Base-by-base conservation (phyloP, 2,888 invertebrate genomes). In the Acanthacorydalis orientalis region DNA sequence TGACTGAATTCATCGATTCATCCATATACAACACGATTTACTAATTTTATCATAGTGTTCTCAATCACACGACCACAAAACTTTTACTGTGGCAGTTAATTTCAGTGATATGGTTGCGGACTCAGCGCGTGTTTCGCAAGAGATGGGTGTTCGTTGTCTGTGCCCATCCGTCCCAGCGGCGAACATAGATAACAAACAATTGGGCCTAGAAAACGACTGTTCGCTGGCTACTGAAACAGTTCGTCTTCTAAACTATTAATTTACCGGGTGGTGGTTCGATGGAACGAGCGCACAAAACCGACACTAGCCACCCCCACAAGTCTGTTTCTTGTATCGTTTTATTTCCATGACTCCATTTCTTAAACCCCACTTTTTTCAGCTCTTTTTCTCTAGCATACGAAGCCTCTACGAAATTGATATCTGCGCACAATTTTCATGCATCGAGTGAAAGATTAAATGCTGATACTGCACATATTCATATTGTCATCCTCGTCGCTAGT, bases 301-400 rank as follows among this genome's bases (percentile, higher is more conserved):
- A 35, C 37, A 37, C 37, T 23, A 23, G 23, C 23, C 23, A 23
- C 37, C n/a, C 14, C 37, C 37, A 9, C 37, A n/a, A 37, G 12
- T 37, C 12, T 7, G 37, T 12, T 37, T 14, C 42, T 42, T 42
- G 42, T 42, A 42, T 42, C 31, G 31, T 42, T 42, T 42, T 42
- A 42, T 42, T 42, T 42, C 42, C 16, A 23, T 42, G 42, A 42
- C 31, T 42, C 42, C 23, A 42, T 42, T 42, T 42, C 42, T 31
- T 42, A 42, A 42, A 31, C 16, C 16, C 42, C 42, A 37, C n/a
- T 14, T 14, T 37, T 37, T 37, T 37, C 37, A 37, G 23, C 31
- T n/a, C 37, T n/a, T n/a, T 14, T n/a, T n/a, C 37, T 12, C 37
- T 14, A 37, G 37, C 37, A 37, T 37, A 37, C 37, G 37, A 37